Base-by-base conservation (phyloP, 2,888 invertebrate genomes). In the Trachelus stipa region DNA sequence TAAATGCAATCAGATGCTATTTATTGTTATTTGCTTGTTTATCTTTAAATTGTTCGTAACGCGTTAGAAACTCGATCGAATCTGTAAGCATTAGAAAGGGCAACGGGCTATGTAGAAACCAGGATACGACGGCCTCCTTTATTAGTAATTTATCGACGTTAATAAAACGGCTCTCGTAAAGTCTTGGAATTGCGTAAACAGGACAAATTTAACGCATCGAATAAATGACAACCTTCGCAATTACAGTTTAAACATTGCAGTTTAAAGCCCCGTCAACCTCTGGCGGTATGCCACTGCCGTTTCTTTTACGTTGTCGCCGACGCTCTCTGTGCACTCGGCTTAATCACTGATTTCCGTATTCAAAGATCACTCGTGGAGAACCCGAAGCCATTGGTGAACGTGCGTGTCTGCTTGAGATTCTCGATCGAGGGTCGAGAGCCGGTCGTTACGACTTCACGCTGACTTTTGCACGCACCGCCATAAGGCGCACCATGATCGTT, bases 361-460 rank as follows among this genome's bases (percentile, higher is more conserved):
- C 56, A 56, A 9, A 23, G 56, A 23, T 56, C 23, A 23, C 56
- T 56, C 56, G 56, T 23, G 82, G 81, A 85, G 83, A 83, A 86
- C 87, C 85, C 83, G 86, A 83, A 86, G 88, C 86, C 84, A 86
- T 31, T 71, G 31, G 71, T 2, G 82, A 84, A 80, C 80, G 85
- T 88, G 88, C 88, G 87, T 88, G 88, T 84, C 82, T 81, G 56
- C 56, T 56, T 56, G 9, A 23, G 56, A 56, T 23, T 23, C 56
- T 56, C 56, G 56, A 56, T 56, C 56, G 31, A 71, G 71, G 30
- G 12, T 78, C 82, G 83, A 80, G 80, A 82, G 84, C 87, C 84
- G 87, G 85, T 90, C 87, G 89, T 90, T 90, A 90, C 87, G 87
- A 86, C 89, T 89, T 90, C 88, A 89, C 90, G 89, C 90, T 90